phyloP scores from a whole-genome alignment of 1,140 invertebrate genomes.

The Euwallacea fornicatus region DNA sequence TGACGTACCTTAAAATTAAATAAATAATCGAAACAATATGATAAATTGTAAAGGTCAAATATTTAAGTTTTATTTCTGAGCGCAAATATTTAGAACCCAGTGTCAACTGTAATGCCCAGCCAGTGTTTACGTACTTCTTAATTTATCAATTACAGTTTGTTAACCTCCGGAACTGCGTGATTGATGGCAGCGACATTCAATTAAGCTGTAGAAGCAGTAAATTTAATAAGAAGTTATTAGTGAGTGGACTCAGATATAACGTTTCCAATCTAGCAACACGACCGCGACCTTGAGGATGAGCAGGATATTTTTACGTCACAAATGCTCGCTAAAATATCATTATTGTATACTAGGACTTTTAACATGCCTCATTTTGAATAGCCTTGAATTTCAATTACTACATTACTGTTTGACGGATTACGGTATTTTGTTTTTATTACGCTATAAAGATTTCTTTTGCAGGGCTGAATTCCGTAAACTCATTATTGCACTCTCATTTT shows the following conservation, averaged over 20 bases:
- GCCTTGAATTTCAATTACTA: neutral
- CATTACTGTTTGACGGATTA: no score
- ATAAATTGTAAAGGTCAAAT: no score
- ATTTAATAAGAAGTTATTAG: slow-evolving; percentile 11
- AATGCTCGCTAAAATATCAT: neutral
- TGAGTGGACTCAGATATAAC: neutral
- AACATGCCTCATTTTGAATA: no score
- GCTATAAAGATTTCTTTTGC: no score
- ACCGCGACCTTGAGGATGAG: slow-evolving; percentile 7
- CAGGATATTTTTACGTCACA: slow-evolving; percentile 7
- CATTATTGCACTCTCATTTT: no score
- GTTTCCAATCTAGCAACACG: slow-evolving; percentile 7
- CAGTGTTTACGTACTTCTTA: slow-evolving; percentile 4
- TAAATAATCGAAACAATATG: no score
- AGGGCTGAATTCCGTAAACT: no score
- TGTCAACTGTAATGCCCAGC: neutral
- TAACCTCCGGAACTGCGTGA: slow-evolving; percentile 24
- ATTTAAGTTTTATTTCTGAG: no score
- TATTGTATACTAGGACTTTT: no score
- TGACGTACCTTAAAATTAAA: no score
- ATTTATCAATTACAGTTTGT: slow-evolving; percentile 25
- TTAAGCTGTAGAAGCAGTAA: slow-evolving; percentile 4
- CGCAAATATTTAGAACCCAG: no score
- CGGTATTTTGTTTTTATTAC: no score
- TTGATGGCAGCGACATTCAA: slow-evolving; percentile 8